phyloP scores from a whole-genome alignment of 2,113 vertebrate genomes.

The Seriola rivoliana region DNA sequence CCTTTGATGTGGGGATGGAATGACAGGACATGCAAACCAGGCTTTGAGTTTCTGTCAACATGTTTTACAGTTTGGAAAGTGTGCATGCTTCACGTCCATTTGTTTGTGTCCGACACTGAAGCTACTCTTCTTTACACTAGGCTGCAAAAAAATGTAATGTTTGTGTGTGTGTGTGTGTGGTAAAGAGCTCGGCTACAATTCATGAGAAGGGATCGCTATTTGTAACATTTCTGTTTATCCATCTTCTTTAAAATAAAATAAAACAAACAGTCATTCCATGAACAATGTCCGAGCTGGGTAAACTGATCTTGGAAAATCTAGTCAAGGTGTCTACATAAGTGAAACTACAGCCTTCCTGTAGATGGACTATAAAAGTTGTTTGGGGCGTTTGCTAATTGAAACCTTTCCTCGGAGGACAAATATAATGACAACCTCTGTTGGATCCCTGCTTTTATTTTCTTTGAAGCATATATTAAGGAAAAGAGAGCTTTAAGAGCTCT shows the following conservation, averaged over 20 bases:
- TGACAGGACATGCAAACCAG: constrained; percentile 64
- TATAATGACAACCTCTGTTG: constrained; percentile 3
- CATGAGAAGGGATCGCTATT: too few species aligned
- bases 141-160: not conserved
- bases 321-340: not conserved
- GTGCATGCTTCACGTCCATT: constrained; percentile 54
- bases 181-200: not conserved
- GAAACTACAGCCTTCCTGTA: not conserved
- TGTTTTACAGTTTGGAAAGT: constrained; percentile 64
- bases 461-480: constrained; percentile 12
- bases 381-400: not conserved
- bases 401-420: constrained; percentile 5
- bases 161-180: not conserved
- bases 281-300: not conserved
- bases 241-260: constrained; percentile 1
- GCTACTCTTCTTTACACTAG: constrained; percentile 10
- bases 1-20: constrained; percentile 70
- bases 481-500: constrained; percentile 14
- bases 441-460: constrained; percentile 24
- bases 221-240: not conserved
- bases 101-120: constrained; percentile 40
- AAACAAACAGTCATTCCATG: not conserved
- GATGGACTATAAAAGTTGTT: not conserved
- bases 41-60: constrained; percentile 61
- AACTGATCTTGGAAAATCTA: not conserved